Evolutionary conservation across 2,113 vertebrate species (phyloP).

Genomic region (Hipposideros armiger): DNA sequence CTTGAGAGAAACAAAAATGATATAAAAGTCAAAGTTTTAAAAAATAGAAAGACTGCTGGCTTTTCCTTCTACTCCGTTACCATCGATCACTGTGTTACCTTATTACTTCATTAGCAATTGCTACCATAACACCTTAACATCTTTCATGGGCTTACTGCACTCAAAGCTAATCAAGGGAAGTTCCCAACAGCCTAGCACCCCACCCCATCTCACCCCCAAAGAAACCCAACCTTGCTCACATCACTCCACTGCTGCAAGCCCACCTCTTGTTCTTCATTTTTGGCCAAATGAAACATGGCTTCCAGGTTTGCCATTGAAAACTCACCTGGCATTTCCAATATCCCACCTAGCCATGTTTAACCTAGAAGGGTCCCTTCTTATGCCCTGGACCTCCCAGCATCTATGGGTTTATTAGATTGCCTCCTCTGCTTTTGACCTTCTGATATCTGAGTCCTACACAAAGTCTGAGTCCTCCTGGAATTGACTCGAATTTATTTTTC

Average conservation of each 20-base stretch:
- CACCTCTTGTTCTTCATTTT: not conserved
- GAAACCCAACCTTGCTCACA: not conserved
- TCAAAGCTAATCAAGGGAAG: too few relatives aligned
- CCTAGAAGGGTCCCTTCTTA: not conserved
- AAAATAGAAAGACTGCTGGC: fast-evolving
- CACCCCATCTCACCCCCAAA: too few relatives aligned
- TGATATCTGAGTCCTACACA: not conserved
- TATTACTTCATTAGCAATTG: too few relatives aligned
- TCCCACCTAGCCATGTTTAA: not conserved
- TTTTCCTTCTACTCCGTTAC: not conserved
- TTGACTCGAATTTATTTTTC: not conserved
- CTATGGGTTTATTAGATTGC: not conserved
- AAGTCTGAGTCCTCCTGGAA: not conserved
- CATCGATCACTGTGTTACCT: fast-evolving
- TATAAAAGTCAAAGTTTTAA: not conserved
- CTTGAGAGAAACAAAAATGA: not conserved
- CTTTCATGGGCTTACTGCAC: not conserved
- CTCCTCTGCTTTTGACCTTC: not conserved
- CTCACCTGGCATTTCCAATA: not conserved
- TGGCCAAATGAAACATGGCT: not conserved
- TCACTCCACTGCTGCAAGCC: not conserved
- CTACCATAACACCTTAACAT: fast-evolving
- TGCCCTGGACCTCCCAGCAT: not conserved
- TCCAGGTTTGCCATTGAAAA: not conserved
- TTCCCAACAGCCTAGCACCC: not conserved